Conservation (phyloP, 2,888 invertebrate genomes). For the Eilema griseolum region DNA sequence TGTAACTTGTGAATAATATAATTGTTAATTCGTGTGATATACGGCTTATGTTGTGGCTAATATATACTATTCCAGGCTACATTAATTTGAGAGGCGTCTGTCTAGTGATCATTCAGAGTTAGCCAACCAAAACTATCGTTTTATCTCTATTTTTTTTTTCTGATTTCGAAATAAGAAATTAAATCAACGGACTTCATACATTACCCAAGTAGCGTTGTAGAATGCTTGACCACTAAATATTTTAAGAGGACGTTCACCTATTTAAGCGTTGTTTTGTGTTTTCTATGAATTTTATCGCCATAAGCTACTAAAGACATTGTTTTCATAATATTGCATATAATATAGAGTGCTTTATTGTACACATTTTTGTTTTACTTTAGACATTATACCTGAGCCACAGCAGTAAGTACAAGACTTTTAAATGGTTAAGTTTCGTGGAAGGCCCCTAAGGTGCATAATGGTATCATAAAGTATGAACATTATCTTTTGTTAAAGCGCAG, state of each 20-base stretch:
- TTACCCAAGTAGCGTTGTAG: background rate
- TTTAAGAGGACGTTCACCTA: conserved; percentile 2
- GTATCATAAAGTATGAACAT: background rate
- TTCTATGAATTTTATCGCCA: background rate
- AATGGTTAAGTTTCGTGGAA: conserved; percentile 3
- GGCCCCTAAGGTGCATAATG: background rate
- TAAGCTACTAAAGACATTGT: background rate
- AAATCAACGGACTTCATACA: background rate
- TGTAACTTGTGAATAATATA: conserved; percentile 1
- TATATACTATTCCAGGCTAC: background rate
- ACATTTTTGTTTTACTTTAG: background rate
- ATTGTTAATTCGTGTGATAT: background rate
- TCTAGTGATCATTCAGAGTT: background rate
- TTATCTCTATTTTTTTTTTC: background rate
- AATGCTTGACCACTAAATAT: background rate
- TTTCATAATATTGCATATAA: background rate
- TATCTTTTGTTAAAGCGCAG: background rate
- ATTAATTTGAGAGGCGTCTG: background rate
- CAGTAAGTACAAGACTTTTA: background rate
- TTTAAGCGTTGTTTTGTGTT: background rate
- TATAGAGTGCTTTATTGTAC: background rate
- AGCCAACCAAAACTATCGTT: conserved; percentile 1
- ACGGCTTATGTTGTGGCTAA: background rate
- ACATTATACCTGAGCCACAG: background rate
- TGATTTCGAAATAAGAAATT: background rate